Conservation (phyloP, 2,113 vertebrate genomes). For the Apodemus sylvaticus region DNA sequence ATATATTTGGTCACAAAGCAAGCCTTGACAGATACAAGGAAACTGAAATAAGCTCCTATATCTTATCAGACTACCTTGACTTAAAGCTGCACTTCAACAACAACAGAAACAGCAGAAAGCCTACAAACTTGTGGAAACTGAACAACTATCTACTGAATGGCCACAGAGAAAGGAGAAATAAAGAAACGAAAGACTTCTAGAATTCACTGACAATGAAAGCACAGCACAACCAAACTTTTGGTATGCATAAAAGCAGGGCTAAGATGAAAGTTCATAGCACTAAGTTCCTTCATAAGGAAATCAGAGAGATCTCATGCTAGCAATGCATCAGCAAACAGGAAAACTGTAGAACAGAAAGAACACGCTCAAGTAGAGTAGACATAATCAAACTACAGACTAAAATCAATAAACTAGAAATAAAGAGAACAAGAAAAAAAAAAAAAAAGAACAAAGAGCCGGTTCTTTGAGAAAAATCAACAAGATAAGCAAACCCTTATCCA, state of each 20-base stretch:
- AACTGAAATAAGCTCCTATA: neutral
- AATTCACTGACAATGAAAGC: neutral
- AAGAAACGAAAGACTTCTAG: neutral
- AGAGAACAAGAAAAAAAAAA: neutral
- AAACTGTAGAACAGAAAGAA: neutral
- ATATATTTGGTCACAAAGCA: neutral
- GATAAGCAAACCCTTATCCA: neutral
- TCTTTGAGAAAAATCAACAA: neutral
- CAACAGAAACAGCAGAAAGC: neutral
- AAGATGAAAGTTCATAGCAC: neutral
- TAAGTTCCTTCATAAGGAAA: neutral
- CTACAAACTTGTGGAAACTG: neutral
- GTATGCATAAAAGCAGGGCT: neutral
- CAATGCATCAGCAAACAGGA: neutral
- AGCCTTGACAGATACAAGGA: neutral
- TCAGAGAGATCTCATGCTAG: neutral
- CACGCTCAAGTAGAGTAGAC: neutral
- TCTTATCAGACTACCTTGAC: neutral
- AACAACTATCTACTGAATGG: neutral
- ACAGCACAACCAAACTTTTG: neutral
- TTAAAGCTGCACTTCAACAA: neutral
- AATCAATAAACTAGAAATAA: neutral
- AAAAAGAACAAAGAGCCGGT: neutral
- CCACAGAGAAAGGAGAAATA: neutral
- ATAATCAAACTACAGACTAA: neutral